Conservation (phyloP, 2,113 vertebrate genomes). For the Petromus typicus region DNA sequence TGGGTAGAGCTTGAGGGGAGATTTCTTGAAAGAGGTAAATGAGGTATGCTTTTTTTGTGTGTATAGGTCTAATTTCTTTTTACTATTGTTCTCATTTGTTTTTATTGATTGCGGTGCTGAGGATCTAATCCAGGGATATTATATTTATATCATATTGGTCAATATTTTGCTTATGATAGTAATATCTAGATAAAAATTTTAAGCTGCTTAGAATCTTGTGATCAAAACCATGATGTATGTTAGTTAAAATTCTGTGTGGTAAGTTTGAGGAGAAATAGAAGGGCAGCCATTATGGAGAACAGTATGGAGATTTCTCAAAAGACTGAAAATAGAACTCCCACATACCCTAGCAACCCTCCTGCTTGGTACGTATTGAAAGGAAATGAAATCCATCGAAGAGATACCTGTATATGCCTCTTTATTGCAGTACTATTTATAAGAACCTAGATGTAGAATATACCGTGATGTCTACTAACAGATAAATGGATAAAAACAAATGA, state of each 20-base stretch:
- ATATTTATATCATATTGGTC: slow-evolving; percentile 24
- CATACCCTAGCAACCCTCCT: not conserved
- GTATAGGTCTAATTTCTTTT: slow-evolving; percentile 2
- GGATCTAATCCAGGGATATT: not conserved
- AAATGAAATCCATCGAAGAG: not conserved
- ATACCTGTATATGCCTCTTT: not conserved
- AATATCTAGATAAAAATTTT: too few species aligned
- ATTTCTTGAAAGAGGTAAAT: not conserved
- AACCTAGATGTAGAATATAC: not conserved
- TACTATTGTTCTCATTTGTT: not conserved
- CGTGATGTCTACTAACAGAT: not conserved
- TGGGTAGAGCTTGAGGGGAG: not conserved
- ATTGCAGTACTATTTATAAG: not conserved
- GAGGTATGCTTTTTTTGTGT: slow-evolving; percentile 9
- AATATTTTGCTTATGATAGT: not conserved
- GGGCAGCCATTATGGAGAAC: not conserved
- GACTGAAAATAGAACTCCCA: not conserved
- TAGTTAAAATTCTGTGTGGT: too few species aligned
- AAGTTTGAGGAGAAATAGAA: not conserved
- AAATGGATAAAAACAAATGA: not conserved
- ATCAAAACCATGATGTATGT: too few species aligned
- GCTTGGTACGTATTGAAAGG: not conserved
- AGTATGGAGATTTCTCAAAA: not conserved
- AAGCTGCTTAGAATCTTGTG: too few species aligned
- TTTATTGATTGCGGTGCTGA: not conserved